These are phyloP conservation scores for Griposia aprilina DNA, from an alignment of 2,888 invertebrate genomes.

Conservation along the genomic window DNA sequence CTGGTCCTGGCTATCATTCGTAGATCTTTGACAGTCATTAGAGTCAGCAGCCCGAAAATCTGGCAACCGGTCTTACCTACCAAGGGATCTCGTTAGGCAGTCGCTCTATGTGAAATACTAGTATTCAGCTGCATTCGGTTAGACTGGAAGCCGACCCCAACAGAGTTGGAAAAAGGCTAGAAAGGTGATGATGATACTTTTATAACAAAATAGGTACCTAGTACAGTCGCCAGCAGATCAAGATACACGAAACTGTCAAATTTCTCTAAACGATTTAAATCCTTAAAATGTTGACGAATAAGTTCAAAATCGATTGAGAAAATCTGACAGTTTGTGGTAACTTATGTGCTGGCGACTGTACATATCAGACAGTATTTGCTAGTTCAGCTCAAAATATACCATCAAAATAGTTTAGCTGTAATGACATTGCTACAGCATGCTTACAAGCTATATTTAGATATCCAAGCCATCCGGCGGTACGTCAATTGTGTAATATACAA, in stretches of 20 bases:
- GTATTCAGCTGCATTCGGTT: not conserved
- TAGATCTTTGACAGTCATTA: not conserved
- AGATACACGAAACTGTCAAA: no score
- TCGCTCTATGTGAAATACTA: no score
- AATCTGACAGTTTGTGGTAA: no score
- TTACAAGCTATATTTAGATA: constrained; percentile 47
- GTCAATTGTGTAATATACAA: constrained; percentile 60
- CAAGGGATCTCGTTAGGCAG: no score
- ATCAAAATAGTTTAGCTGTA: not conserved
- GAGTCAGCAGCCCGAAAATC: not conserved
- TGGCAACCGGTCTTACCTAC: no score
- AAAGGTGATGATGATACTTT: not conserved
- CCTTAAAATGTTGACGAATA: no score
- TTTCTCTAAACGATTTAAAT: no score
- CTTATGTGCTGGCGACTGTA: no score
- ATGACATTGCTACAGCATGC: constrained; percentile 12
- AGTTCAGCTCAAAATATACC: not conserved
- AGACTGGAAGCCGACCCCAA: no score
- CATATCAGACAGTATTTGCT: not conserved
- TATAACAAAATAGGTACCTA: no score
- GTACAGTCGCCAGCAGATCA: no score
- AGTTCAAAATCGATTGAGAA: no score
- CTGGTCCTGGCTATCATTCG: not conserved
- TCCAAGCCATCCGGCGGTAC: constrained; percentile 33
- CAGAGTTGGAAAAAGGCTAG: not conserved